These are phyloP conservation scores for Necrosyrtes monachus DNA, from an alignment of 2,797 vertebrate genomes.

Conservation along the genomic window DNA sequence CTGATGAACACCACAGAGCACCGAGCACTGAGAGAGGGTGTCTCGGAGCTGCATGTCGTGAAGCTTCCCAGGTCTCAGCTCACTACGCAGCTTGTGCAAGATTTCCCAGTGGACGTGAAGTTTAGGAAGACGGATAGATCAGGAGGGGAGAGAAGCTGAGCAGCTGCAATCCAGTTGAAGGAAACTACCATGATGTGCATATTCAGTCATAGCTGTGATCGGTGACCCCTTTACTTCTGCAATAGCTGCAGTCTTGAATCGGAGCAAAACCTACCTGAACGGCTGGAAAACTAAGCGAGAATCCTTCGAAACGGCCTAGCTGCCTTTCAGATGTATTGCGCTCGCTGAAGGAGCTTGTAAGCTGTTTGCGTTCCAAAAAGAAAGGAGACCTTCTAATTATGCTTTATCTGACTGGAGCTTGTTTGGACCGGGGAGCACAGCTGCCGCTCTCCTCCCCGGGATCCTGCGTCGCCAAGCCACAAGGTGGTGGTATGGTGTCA, in stretches of 20 bases:
- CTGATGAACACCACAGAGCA: neutral
- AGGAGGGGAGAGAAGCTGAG: neutral
- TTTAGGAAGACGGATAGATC: neutral
- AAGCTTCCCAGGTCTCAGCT: neutral
- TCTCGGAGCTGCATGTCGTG: neutral
- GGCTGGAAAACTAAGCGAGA: neutral
- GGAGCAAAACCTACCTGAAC: neutral
- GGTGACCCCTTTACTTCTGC: neutral
- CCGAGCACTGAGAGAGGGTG: neutral
- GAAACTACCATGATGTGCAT: neutral
- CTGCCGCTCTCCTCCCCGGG: neutral
- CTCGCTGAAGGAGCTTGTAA: conserved; percentile 7
- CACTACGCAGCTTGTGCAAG: neutral
- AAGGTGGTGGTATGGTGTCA: conserved; percentile 78
- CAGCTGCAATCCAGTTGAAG: neutral
- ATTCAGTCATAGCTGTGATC: neutral
- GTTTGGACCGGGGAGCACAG: neutral
- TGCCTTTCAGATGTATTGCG: neutral
- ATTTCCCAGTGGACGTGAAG: neutral
- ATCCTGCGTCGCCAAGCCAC: conserved; percentile 50
- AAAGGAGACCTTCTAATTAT: conserved; percentile 20
- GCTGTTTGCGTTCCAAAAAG: conserved; percentile 7
- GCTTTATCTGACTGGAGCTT: neutral
- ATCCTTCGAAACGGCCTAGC: neutral
- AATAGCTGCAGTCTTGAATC: neutral